These are phyloP conservation scores for Caenorhabditis virilis DNA, from an alignment of 2,888 invertebrate species.

Conservation along the genomic window DNA sequence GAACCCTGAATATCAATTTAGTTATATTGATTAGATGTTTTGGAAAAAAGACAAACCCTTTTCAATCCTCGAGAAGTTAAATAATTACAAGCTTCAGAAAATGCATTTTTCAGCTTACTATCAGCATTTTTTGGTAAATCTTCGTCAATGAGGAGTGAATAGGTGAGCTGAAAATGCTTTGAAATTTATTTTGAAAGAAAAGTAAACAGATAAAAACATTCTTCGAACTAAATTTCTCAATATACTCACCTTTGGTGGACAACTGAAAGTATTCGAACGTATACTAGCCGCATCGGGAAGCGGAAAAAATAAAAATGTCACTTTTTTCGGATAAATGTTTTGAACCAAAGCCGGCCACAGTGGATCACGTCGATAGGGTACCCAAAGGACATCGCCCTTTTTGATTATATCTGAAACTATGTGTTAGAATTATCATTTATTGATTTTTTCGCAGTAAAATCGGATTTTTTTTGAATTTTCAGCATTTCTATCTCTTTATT, in stretches of 20 bases:
- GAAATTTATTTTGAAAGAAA: background rate
- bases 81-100: constrained; percentile 16
- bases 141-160: constrained; percentile 10
- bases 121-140: constrained; percentile 21
- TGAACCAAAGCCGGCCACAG: constrained; percentile 58
- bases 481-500: background rate
- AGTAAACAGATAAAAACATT: too few species aligned
- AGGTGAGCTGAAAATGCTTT: constrained; percentile 12
- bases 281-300: constrained; percentile 6
- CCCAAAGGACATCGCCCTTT: constrained; percentile 59
- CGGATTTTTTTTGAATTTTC: background rate
- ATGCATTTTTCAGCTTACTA: constrained; percentile 27
- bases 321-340: constrained; percentile 53
- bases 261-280: constrained; percentile 15
- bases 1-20: background rate
- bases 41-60: background rate
- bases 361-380: constrained; percentile 49
- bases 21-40: background rate
- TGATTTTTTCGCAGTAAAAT: background rate
- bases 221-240: too few species aligned
- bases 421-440: background rate
- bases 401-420: constrained; percentile 7
- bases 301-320: constrained; percentile 55
- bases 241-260: constrained; percentile 21
- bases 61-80: constrained; percentile 13